Percentiles rank a stretch among this genome's conserved stretches.
phyloP scores from a whole-genome alignment of 2,888 invertebrate genomes.

The Acanthosepion pharaonis region DNA sequence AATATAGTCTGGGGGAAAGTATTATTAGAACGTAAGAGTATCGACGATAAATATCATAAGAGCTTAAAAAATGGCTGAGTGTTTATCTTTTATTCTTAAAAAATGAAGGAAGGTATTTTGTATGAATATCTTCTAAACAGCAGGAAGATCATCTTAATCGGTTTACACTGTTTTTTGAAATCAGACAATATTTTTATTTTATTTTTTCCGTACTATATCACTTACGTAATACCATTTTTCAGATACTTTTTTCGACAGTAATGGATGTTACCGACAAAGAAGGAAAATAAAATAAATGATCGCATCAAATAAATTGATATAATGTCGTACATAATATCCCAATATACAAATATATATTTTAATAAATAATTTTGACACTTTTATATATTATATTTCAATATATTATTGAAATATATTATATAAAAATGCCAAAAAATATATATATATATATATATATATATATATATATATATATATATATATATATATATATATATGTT shows the following conservation, averaged over 20 bases:
- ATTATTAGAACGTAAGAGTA: background rate
- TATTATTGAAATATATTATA: background rate
- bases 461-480: background rate
- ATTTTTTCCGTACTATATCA: background rate
- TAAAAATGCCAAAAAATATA: background rate
- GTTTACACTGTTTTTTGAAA: background rate
- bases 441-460: background rate
- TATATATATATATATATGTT: slow-evolving; percentile 15
- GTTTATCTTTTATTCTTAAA: background rate
- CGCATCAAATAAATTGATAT: too few species aligned
- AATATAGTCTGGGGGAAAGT: background rate
- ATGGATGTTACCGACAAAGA: too few species aligned
- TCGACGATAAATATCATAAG: background rate
- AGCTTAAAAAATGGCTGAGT: background rate
- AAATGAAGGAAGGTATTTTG: background rate
- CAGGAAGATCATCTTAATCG: background rate
- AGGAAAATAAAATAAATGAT: too few species aligned
- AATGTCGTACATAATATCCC: too few species aligned
- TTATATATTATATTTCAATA: too few species aligned
- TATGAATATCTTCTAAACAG: background rate
- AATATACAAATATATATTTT: too few species aligned
- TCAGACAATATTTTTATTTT: background rate
- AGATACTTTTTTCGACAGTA: too few species aligned
- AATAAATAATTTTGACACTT: too few species aligned
- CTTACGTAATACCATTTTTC: too few species aligned